phyloP scores from a whole-genome alignment of 2,113 vertebrate genomes.

The Spea multiplicata region DNA sequence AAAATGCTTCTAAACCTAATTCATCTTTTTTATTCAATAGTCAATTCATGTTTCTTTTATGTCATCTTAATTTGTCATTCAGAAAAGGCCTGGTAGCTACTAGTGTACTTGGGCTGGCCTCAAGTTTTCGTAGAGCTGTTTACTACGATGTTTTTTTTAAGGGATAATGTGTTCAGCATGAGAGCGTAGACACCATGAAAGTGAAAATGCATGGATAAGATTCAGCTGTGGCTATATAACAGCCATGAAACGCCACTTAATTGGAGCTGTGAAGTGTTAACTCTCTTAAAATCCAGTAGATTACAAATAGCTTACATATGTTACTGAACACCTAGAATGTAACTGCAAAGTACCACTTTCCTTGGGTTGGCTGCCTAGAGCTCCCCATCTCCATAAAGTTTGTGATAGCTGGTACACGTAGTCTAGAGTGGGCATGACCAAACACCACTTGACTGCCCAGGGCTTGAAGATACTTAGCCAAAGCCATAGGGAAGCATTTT shows the following conservation, averaged over 20 bases:
- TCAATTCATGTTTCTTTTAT: neutral
- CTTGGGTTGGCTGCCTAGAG: no score
- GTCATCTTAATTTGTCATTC: slow-evolving; percentile 11
- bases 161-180: slow-evolving; percentile 34
- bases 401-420: no score
- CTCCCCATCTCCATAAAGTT: no score
- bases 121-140: slow-evolving; percentile 5
- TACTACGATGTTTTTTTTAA: slow-evolving; percentile 18
- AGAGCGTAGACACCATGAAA: slow-evolving; percentile 29
- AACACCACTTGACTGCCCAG: no score
- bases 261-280: slow-evolving; percentile 2
- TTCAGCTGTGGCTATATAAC: slow-evolving; percentile 25
- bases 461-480: no score
- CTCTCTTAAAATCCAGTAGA: neutral
- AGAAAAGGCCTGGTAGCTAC: slow-evolving; percentile 10
- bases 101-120: neutral
- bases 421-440: no score
- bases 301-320: no score
- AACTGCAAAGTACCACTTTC: no score
- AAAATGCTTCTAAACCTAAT: neutral
- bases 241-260: slow-evolving; percentile 29
- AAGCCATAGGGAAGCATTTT: no score
- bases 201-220: slow-evolving; percentile 41
- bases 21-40: neutral
- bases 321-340: no score